Percentiles rank a stretch among this genome's conserved stretches.
Conservation (phyloP, 2,113 vertebrate species). For the Burhinus oedicnemus region DNA sequence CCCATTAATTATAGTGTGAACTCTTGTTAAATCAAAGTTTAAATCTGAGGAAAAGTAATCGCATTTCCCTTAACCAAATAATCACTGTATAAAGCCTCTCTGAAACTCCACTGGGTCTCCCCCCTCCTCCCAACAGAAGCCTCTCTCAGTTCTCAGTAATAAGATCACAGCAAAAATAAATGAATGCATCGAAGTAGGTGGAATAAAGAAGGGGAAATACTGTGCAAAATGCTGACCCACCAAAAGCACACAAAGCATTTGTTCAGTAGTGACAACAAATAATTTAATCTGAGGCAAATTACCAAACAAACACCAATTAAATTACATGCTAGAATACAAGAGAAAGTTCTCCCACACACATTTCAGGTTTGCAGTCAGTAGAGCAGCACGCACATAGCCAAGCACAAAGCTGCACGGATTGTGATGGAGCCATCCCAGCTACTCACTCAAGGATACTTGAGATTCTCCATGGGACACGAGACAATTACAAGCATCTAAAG, state of each 20-base stretch:
- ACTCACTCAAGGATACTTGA: background rate
- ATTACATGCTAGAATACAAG: background rate
- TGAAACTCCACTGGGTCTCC: background rate
- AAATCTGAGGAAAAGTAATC: background rate
- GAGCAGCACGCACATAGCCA: background rate
- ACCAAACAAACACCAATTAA: slow-evolving; percentile 52
- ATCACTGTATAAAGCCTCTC: background rate
- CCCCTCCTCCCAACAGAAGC: background rate
- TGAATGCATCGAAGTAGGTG: slow-evolving; percentile 59
- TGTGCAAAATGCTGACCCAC: slow-evolving; percentile 34
- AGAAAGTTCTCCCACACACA: slow-evolving; percentile 34
- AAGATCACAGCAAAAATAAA: background rate
- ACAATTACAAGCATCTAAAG: background rate
- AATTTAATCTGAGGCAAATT: slow-evolving; percentile 34
- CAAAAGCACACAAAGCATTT: slow-evolving; percentile 29
- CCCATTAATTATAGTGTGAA: background rate
- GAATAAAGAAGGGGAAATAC: slow-evolving; percentile 9
- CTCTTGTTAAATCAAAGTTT: background rate
- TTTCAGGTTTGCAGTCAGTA: background rate
- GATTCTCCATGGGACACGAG: background rate
- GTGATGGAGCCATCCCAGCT: rapidly evolving
- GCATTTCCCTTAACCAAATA: background rate
- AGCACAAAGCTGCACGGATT: rapidly evolving
- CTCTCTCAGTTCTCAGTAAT: background rate
- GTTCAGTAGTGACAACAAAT: slow-evolving; percentile 37